A percentile compares a stretch with the other conserved stretches of the same genome.
phyloP scores from a whole-genome alignment of 1,140 invertebrate genomes.

The Zaprionus lachaisei region DNA sequence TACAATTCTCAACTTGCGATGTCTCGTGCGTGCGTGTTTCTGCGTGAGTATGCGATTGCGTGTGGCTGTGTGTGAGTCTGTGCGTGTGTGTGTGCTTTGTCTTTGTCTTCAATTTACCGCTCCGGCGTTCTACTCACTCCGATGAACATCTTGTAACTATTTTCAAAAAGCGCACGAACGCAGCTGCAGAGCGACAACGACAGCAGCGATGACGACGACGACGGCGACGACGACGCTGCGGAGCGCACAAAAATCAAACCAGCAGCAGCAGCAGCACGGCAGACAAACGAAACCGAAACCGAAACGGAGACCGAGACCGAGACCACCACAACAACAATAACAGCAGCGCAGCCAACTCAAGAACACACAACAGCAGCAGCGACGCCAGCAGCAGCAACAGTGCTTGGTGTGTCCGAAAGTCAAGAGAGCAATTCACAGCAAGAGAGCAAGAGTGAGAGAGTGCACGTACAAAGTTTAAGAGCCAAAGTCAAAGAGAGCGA shows the following conservation, averaged over 20 bases:
- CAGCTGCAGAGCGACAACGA: slow-evolving; percentile 78
- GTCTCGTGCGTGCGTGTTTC: slow-evolving; percentile 1
- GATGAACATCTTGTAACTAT: slow-evolving; percentile 84
- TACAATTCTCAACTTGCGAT: slow-evolving; percentile 4
- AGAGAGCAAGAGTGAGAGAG: slow-evolving; percentile 44
- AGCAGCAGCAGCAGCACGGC: slow-evolving; percentile 47
- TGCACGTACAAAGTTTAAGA: slow-evolving; percentile 42
- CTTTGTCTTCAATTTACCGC: slow-evolving; percentile 69
- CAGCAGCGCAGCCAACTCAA: slow-evolving; percentile 37
- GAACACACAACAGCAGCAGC: slow-evolving; percentile 35
- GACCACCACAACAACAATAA: slow-evolving; percentile 49
- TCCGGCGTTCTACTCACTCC: slow-evolving; percentile 83
- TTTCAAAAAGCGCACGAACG: slow-evolving; percentile 83
- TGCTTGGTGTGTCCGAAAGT: slow-evolving; percentile 10
- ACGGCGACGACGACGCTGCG: slow-evolving; percentile 58
- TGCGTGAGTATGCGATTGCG: background rate
- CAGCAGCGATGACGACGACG: slow-evolving; percentile 40
- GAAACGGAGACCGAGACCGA: slow-evolving; percentile 53
- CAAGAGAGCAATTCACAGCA: slow-evolving; percentile 4
- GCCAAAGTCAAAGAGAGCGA: slow-evolving; percentile 42
- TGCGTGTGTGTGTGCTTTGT: slow-evolving; percentile 19
- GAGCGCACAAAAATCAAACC: slow-evolving; percentile 65
- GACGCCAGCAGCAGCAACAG: slow-evolving; percentile 35
- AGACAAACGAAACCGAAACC: slow-evolving; percentile 65
- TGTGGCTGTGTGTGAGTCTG: background rate